Percentiles rank a stretch among this genome's conserved stretches.
phyloP scores from a whole-genome alignment of 2,888 invertebrate species.

The Toxonevra muliebris region DNA sequence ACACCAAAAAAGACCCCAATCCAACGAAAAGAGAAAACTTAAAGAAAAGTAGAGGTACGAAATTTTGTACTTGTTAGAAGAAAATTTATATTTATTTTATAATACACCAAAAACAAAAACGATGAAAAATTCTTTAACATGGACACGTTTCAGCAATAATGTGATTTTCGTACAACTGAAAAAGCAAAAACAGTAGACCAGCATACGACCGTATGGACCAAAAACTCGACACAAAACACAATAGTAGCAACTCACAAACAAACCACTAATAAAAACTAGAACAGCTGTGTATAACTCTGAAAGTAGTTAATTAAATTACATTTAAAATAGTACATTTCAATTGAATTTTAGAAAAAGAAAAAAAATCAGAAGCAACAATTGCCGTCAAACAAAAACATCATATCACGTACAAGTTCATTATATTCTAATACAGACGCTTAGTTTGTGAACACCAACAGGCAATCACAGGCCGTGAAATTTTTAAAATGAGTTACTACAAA shows the following conservation, averaged over 20 bases:
- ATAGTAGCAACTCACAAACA: not conserved
- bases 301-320: conserved; percentile 18
- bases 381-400: not conserved
- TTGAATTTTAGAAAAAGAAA: not conserved
- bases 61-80: too few species aligned
- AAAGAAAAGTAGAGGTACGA: too few species aligned
- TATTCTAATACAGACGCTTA: too few species aligned
- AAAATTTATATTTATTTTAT: too few species aligned
- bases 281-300: not conserved
- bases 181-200: not conserved
- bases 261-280: not conserved
- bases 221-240: not conserved
- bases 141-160: conserved; percentile 26
- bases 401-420: too few species aligned
- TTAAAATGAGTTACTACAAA: too few species aligned
- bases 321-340: conserved; percentile 7
- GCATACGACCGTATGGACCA: not conserved
- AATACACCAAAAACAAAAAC: too few species aligned
- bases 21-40: too few species aligned
- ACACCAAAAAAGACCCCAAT: too few species aligned
- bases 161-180: not conserved
- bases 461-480: too few species aligned
- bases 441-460: too few species aligned
- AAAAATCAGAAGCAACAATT: too few species aligned
- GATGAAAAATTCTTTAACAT: conserved; percentile 10